Evolutionary conservation across 1,140 invertebrate species (phyloP), one percentile per base, ranked within the genome.

Genomic region (Vanessa tameamea): DNA sequence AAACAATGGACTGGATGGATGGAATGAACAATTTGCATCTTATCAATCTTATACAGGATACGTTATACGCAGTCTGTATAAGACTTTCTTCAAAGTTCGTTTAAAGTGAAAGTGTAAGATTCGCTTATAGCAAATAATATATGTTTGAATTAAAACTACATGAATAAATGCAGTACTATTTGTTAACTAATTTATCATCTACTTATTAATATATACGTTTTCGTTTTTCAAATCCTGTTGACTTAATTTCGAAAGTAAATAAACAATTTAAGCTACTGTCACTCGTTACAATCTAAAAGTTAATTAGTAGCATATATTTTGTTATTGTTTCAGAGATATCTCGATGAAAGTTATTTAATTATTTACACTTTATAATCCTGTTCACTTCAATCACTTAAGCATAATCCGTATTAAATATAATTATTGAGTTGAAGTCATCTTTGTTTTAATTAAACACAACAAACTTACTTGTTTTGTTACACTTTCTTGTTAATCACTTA

Each of bases 381-480:
- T 53, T 15, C n/a, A 53, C n/a, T n/a, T 53, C 48, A 5, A 14
- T 53, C 50, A 53, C 50, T 53, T 53, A 50, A n/a, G n/a, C 14
- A 15, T 26, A 47, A 47, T 59, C 37, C 13, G 47, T 55, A 43
- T 66, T 3, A 37, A 68, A 67, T 43, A 11, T 47, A 55, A 65
- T 65, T 66, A 20, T 47, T 16, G 15, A 37, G 51, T 20, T 47
- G 23, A 14, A 23, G 4, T 43, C 43, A 23, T 64, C 37, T 43
- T 43, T 43, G 37, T 73, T 69, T 68, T 23, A 68, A 78, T 61
- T 73, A 73, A 68, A 64, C 73, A 72, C 82, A 73, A 68, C 76
- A 72, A 83, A 91, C 90, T 92, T 92, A 92, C 89, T 80, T 84
- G 83, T 84, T 65, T 82, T 77, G 64, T 78, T 70, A 82, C 78